Base-by-base conservation (phyloP, 2,888 invertebrate genomes). In the Steinernema hermaphroditum region DNA sequence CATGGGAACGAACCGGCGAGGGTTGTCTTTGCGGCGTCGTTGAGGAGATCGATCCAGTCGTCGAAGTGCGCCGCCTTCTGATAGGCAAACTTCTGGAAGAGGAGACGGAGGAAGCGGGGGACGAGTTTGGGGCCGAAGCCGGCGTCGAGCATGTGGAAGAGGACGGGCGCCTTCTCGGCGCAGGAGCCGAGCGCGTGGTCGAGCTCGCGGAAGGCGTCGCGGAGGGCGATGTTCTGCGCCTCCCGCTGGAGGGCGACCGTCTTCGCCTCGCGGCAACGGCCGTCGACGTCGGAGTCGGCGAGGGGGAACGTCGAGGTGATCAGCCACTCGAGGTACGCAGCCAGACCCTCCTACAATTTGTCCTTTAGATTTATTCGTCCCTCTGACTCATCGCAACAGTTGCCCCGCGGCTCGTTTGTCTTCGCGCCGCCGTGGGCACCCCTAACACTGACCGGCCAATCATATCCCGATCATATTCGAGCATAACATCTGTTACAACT, bases 101-200 rank as follows among this genome's bases (percentile, higher is more conserved):
- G 16, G 2, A 8, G 46, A 19, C 19, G 19, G n/a, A 46, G 46
- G 29, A 70, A 70, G 19, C 46, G 19, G 27, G 70, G 16, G 2
- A 70, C 19, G 27, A 70, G 27, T 1, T 46, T 24, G 8, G 19
- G 46, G 27, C 70, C 70, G 46, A 44, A 70, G 16, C 24, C 49
- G 46, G 19, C 9, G 29, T 44, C 70, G 22, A 70, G 44, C 70
- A 70, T 70, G 19, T 43, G 44, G 70, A 70, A 70, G 8, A 46
- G n/a, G 24, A 70, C 29, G 6, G 70, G 70, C 70, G 70, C 44
- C 46, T 70, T 70, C 29, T 46, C 46, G 19, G n/a, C 19, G 49
- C 70, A 70, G 22, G 22, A 19, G 27, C 19, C 22, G 16, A 29
- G 62, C 6, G 62, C 62, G 24, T 69, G 43, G 4, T 69, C 43